These are phyloP conservation scores for Pseudanteris insignis DNA, from an alignment of 2,888 invertebrate species.

Conservation along the genomic window DNA sequence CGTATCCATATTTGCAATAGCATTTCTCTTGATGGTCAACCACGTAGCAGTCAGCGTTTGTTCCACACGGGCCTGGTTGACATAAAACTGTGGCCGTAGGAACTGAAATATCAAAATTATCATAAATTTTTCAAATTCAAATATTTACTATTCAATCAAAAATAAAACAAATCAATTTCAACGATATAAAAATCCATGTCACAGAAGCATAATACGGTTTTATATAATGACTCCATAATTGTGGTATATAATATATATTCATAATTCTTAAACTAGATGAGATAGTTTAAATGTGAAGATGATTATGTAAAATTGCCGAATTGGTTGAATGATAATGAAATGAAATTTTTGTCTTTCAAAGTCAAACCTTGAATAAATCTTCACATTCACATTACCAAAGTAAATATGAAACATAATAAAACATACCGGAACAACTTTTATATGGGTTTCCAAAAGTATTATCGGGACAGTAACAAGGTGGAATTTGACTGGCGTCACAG, in stretches of 20 bases:
- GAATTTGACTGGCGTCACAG: constrained; percentile 81
- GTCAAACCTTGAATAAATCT: constrained; percentile 17
- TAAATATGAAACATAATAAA: background rate
- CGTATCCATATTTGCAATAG: constrained; percentile 79
- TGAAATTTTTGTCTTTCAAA: background rate
- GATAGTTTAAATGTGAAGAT: constrained; percentile 31
- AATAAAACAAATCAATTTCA: background rate
- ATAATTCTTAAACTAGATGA: background rate
- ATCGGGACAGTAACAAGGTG: constrained; percentile 87
- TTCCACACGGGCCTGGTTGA: constrained; percentile 84
- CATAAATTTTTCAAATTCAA: background rate
- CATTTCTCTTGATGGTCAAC: constrained; percentile 84
- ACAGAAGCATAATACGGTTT: constrained; percentile 19
- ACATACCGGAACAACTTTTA: constrained; percentile 73
- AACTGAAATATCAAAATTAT: constrained; percentile 24
- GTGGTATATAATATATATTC: no score
- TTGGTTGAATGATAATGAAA: background rate
- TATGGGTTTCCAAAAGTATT: constrained; percentile 85
- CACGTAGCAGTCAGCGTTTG: constrained; percentile 85
- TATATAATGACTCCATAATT: no score
- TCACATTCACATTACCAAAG: no score
- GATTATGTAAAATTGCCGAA: constrained; percentile 3
- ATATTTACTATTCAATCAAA: background rate
- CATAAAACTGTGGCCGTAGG: constrained; percentile 68
- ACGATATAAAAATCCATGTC: no score